phyloP scores from a whole-genome alignment of 1,140 invertebrate species.

The Kradibia gibbosae region DNA sequence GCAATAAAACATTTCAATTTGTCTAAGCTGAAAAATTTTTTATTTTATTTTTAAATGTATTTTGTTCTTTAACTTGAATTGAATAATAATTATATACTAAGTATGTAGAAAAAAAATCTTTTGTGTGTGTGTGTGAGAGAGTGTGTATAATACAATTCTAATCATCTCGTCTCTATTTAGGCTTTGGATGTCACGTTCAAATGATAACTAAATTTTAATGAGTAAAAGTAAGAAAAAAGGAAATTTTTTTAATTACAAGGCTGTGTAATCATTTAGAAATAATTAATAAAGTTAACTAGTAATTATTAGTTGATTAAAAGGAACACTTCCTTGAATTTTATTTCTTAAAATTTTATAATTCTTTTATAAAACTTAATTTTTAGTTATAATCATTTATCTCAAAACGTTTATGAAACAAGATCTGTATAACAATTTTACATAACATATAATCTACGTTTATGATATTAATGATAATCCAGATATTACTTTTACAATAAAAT shows the following conservation, averaged over 20 bases:
- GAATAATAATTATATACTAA: background rate
- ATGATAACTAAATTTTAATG: conserved; percentile 37
- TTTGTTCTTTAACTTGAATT: background rate
- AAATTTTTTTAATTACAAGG: background rate
- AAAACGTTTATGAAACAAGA: too few relatives aligned
- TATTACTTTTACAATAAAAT: too few relatives aligned
- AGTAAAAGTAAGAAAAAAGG: conserved; percentile 15
- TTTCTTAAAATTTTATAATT: too few relatives aligned
- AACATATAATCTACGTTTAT: too few relatives aligned
- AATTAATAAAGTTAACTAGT: background rate
- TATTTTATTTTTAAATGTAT: background rate
- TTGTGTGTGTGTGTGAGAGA: too few relatives aligned
- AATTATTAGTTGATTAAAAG: too few relatives aligned
- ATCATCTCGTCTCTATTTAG: conserved; percentile 30
- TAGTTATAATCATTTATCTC: too few relatives aligned
- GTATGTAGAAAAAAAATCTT: too few relatives aligned
- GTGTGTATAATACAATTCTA: conserved; percentile 23
- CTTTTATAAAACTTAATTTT: too few relatives aligned
- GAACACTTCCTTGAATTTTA: too few relatives aligned
- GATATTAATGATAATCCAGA: too few relatives aligned
- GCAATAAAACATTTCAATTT: background rate
- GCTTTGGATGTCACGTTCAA: conserved; percentile 41
- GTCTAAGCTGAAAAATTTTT: background rate
- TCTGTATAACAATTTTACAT: too few relatives aligned
- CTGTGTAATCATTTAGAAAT: background rate